These are phyloP conservation scores for Triplophysa bombifrons DNA, from an alignment of 2,797 vertebrate species.

Conservation along the genomic window DNA sequence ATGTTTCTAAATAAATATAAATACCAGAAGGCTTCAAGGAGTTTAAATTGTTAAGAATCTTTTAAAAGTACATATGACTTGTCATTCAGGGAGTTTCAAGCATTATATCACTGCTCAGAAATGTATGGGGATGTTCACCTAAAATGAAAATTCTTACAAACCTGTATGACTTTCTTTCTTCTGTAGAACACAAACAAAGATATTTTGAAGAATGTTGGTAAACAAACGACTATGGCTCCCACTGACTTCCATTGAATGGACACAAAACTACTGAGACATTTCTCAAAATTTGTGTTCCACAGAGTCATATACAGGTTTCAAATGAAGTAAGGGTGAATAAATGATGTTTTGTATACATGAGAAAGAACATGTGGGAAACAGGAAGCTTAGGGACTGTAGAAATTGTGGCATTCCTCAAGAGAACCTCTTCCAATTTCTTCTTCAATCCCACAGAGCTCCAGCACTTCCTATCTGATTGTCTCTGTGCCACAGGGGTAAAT, in stretches of 20 bases:
- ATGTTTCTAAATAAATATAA: neutral
- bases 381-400: conserved; percentile 45
- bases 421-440: conserved; percentile 33
- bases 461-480: conserved; percentile 61
- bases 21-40: neutral
- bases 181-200: too few relatives aligned
- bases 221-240: too few relatives aligned
- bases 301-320: neutral
- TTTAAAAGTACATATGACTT: neutral
- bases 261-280: too few relatives aligned
- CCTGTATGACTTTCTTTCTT: too few relatives aligned
- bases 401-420: conserved; percentile 58
- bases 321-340: neutral
- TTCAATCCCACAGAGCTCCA: conserved; percentile 39
- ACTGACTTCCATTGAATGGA: too few relatives aligned
- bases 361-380: too few relatives aligned
- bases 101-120: neutral
- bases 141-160: too few relatives aligned
- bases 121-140: too few relatives aligned
- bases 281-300: too few relatives aligned
- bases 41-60: neutral
- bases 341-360: too few relatives aligned
- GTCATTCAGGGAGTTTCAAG: neutral
- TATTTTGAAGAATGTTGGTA: too few relatives aligned
- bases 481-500: conserved; percentile 62